Conservation (phyloP, 1,140 invertebrate genomes). For the Drosophila sucinea region DNA sequence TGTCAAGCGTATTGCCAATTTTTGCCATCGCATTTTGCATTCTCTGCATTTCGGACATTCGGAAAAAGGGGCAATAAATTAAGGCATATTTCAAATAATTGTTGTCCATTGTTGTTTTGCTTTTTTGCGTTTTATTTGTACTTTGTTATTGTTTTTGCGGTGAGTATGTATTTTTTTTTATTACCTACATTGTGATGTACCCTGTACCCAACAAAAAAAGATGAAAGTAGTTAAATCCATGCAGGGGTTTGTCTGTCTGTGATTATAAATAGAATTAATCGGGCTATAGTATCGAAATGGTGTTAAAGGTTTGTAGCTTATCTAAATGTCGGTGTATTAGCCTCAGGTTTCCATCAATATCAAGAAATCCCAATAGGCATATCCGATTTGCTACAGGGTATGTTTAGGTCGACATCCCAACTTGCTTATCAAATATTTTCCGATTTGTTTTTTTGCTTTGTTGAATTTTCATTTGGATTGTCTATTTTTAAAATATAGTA, state of each 20-base stretch:
- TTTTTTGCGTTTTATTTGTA: constrained; percentile 28
- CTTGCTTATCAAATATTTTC: constrained; percentile 17
- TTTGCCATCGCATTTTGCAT: constrained; percentile 17
- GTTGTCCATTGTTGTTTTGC: constrained; percentile 26
- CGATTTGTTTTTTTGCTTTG: constrained; percentile 4
- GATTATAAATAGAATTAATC: too few species aligned
- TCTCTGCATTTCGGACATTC: constrained; percentile 19
- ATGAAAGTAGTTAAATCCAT: too few species aligned
- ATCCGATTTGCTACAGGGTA: not conserved
- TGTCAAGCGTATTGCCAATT: constrained; percentile 4
- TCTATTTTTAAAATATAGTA: constrained; percentile 45
- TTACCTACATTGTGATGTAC: constrained; percentile 4
- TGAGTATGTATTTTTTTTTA: constrained; percentile 12
- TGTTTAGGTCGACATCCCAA: constrained; percentile 22
- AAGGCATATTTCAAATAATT: constrained; percentile 32
- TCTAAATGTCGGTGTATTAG: too few species aligned
- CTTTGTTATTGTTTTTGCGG: constrained; percentile 10
- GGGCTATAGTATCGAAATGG: too few species aligned
- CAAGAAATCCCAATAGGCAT: too few species aligned
- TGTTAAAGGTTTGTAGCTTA: too few species aligned
- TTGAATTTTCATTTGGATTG: constrained; percentile 29
- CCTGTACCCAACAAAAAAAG: not conserved
- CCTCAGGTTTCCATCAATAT: too few species aligned
- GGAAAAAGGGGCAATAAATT: constrained; percentile 36
- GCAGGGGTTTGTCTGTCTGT: too few species aligned